phyloP scores from a whole-genome alignment of 2,113 vertebrate genomes.

The Forbesichthys agassizii region DNA sequence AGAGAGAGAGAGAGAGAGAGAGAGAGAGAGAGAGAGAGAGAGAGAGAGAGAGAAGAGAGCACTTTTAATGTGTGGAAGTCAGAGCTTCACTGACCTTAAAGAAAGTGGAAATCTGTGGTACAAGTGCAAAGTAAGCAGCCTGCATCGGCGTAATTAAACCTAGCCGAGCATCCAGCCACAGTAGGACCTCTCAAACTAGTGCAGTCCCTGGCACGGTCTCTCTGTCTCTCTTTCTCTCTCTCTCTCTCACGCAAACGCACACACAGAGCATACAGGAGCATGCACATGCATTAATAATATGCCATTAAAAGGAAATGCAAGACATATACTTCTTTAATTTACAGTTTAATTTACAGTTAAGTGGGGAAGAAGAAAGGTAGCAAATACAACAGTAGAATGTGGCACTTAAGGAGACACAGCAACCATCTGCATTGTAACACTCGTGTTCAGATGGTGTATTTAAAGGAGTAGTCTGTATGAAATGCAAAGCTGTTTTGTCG shows the following conservation, averaged over 20 bases:
- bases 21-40: too few relatives aligned
- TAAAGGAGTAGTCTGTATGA: too few relatives aligned
- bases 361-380: conserved; percentile 6
- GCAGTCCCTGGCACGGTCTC: neutral
- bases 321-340: conserved; percentile 17
- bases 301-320: too few relatives aligned
- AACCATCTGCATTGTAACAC: too few relatives aligned
- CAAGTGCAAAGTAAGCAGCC: conserved; percentile 23
- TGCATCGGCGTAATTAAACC: conserved; percentile 31
- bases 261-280: neutral
- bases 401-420: neutral
- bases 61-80: neutral
- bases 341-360: conserved; percentile 30
- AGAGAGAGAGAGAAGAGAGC: neutral
- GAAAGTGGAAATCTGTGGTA: conserved; percentile 17
- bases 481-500: neutral
- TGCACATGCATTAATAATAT: too few relatives aligned
- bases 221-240: too few relatives aligned
- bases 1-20: too few relatives aligned
- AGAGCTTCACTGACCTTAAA: conserved; percentile 28
- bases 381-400: conserved; percentile 16
- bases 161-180: conserved; percentile 26
- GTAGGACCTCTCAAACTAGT: conserved; percentile 4
- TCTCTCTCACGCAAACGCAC: conserved; percentile 15
- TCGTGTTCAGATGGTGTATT: too few relatives aligned